Evolutionary conservation across 2,888 invertebrate genomes (phyloP), one percentile per base, ranked within the genome.

Genomic region (Epirrhoe tristata): DNA sequence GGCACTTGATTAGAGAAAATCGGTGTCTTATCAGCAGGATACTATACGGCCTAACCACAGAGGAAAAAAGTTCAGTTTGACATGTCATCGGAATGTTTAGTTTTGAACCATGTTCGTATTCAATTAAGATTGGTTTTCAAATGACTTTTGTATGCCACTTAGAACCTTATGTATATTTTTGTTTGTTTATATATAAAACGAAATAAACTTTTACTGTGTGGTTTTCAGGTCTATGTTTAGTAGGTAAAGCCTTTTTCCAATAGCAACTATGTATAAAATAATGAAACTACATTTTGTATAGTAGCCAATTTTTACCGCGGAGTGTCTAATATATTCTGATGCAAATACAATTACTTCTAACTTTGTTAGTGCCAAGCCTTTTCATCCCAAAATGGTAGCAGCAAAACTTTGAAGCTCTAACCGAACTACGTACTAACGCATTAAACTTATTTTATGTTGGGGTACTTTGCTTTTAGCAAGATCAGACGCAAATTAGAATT

Each of bases 351-450:
- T 48, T 16, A 16, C 48, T 48, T 48, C 16, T 5, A 16, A 48
- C 48, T 36, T 8, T 36, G 16, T 62, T 60, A 10, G 39, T 43
- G 12, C 58, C 53, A 58, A 69, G 58, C 63, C n/a, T 46, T 16
- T 48, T 62, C 50, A 34, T 67, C 62, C 62, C 58, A 69, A 56
- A 66, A 63, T 64, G 31, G 58, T 51, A 39, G 55, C 53, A 16
- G 60, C 67, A 51, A 68, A 68, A 69, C 67, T 78, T 67, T 58
- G 67, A 70, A 71, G 72, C 53, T 73, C 58, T 43, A 60, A 50
- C 55, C 14, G 16, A 53, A 61, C 65, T 71, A 70, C 39, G 12
- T 43, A 43, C 39, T 43, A 61, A 54, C 17, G 43, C n/a, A 43
- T 56, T 43, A 56, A 56, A 56, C 55, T 39, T 56, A 43, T 43